Conservation (phyloP, 2,113 vertebrate species). For the Callipepla squamata region DNA sequence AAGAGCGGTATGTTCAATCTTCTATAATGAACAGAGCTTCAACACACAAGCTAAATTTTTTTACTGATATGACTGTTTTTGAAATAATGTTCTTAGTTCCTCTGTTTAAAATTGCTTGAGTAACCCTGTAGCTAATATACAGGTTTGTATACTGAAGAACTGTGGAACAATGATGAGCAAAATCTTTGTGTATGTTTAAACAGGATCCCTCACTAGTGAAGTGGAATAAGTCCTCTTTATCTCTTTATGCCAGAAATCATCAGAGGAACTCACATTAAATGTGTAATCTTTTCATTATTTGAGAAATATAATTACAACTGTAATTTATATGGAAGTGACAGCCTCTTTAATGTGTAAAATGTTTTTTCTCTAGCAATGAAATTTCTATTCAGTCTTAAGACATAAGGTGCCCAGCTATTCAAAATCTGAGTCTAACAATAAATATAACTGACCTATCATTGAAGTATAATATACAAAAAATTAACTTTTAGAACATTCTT, state of each 20-base stretch:
- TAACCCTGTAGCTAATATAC: neutral
- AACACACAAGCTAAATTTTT: neutral
- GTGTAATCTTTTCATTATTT: slow-evolving; percentile 1
- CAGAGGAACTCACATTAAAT: neutral
- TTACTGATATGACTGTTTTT: neutral
- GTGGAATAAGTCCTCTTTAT: neutral
- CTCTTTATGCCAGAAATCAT: neutral
- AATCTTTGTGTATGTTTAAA: neutral
- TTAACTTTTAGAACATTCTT: neutral
- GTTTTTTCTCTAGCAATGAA: slow-evolving; percentile 21
- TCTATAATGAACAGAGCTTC: neutral
- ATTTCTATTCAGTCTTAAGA: slow-evolving; percentile 12
- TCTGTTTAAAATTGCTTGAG: neutral
- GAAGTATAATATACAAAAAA: neutral
- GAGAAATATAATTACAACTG: slow-evolving; percentile 5
- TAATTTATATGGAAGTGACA: slow-evolving; percentile 8
- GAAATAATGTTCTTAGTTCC: neutral
- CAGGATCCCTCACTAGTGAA: neutral
- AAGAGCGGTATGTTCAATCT: neutral
- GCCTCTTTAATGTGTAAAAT: slow-evolving; percentile 2
- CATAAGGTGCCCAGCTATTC: neutral
- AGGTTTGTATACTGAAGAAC: neutral
- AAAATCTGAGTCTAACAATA: neutral
- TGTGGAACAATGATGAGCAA: neutral
- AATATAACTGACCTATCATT: neutral